Percentiles rank a stretch among this genome's conserved stretches.
These are phyloP conservation scores for Solenodon paradoxus DNA, from an alignment of 2,113 vertebrate genomes.

Conservation along the genomic window DNA sequence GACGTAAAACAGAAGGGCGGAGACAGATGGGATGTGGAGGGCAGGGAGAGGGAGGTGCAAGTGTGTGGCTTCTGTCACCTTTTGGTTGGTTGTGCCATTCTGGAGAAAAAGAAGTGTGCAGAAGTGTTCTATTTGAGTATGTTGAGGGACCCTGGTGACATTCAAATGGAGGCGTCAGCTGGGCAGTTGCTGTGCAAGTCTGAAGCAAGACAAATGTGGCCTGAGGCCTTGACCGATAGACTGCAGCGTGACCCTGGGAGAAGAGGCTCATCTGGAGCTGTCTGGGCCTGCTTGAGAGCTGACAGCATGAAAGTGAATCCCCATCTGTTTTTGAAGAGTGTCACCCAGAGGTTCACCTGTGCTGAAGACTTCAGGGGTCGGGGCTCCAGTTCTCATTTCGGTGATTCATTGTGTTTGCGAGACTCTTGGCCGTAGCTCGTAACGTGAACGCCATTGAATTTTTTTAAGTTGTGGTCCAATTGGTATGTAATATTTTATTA, in stretches of 20 bases:
- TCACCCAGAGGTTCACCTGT: background rate
- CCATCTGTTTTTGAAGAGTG: background rate
- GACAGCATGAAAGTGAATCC: background rate
- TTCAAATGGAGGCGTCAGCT: background rate
- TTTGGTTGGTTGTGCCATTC: background rate
- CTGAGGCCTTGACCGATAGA: background rate
- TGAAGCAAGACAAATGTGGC: background rate
- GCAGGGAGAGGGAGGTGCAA: background rate
- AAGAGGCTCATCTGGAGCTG: too few relatives aligned
- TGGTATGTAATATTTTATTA: too few relatives aligned
- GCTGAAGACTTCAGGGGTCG: background rate
- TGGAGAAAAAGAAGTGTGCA: background rate
- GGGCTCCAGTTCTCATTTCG: too few relatives aligned
- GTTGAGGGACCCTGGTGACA: background rate
- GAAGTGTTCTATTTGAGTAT: accelerated
- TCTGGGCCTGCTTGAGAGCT: too few relatives aligned
- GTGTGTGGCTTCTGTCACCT: background rate
- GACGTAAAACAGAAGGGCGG: background rate
- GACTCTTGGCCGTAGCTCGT: background rate
- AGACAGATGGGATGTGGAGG: background rate
- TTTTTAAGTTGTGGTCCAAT: too few relatives aligned
- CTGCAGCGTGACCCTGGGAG: background rate
- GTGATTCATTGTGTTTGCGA: background rate
- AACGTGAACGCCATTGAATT: too few relatives aligned
- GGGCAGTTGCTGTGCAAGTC: background rate